phyloP scores from a whole-genome alignment of 2,113 vertebrate genomes.

The Corythaixoides concolor region DNA sequence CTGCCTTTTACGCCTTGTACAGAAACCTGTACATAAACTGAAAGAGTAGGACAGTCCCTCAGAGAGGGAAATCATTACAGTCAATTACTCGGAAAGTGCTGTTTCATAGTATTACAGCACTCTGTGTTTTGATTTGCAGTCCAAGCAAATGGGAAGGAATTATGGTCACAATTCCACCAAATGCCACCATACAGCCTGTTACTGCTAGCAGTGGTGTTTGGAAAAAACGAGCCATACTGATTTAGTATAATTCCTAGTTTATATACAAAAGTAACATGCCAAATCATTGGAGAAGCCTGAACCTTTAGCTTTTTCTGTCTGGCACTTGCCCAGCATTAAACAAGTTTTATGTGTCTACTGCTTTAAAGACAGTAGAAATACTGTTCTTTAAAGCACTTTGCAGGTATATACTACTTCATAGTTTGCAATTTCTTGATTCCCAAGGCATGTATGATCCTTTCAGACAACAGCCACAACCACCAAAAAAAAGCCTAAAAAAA shows the following conservation, averaged over 20 bases:
- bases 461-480: neutral
- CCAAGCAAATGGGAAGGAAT: neutral
- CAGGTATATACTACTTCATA: neutral
- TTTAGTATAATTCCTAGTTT: neutral
- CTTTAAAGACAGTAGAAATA: neutral
- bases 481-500: too few relatives aligned
- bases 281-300: neutral
- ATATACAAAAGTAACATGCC: neutral
- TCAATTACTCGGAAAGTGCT: neutral
- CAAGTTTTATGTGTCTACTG: neutral
- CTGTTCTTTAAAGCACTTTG: neutral
- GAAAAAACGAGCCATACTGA: neutral
- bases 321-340: neutral
- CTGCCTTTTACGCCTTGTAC: neutral
- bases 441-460: neutral
- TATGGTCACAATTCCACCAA: neutral
- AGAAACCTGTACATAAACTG: neutral
- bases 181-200: neutral
- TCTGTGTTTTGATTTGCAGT: neutral
- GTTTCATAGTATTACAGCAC: rapidly evolving
- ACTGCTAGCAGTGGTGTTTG: neutral
- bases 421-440: neutral
- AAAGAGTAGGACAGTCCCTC: neutral
- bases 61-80: neutral
- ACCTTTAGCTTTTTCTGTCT: neutral